Conservation (phyloP, 2,797 vertebrate genomes). For the Gobionotothen gibberifrons region DNA sequence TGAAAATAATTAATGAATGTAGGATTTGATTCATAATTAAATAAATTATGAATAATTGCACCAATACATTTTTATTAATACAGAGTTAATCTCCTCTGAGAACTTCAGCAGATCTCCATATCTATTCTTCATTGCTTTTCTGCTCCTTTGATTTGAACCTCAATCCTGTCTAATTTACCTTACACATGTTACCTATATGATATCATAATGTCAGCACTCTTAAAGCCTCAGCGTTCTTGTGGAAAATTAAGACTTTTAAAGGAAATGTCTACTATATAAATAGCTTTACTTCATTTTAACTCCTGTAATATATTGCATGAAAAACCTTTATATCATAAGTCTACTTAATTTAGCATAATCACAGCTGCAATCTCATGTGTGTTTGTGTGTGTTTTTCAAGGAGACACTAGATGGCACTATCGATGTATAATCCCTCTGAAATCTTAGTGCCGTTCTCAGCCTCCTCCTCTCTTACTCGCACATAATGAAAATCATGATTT, state of each 20-base stretch:
- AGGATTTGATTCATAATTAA: slow-evolving; percentile 32
- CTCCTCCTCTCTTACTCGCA: not conserved
- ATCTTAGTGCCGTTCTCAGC: slow-evolving; percentile 11
- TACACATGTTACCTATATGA: not conserved
- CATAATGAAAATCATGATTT: slow-evolving; percentile 18
- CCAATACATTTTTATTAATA: slow-evolving; percentile 18
- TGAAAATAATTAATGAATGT: slow-evolving; percentile 18
- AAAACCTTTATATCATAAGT: not conserved
- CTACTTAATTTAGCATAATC: not conserved
- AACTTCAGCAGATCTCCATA: not conserved
- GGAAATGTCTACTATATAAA: not conserved
- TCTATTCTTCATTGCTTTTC: not conserved
- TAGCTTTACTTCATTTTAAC: not conserved
- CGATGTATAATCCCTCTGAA: slow-evolving; percentile 66
- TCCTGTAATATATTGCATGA: not conserved
- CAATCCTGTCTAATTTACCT: fast-evolving
- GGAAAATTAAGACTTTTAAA: slow-evolving; percentile 1
- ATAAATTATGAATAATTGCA: slow-evolving; percentile 31
- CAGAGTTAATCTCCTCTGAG: slow-evolving; percentile 19
- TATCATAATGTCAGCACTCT: not conserved
- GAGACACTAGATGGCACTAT: slow-evolving; percentile 88
- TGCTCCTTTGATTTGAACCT: not conserved
- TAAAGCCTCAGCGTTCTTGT: not conserved
- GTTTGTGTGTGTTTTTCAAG: slow-evolving; percentile 37
- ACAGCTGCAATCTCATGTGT: slow-evolving; percentile 5